Conservation (phyloP, 37 sponge, comb jelly and placozoan genomes). For the Beroe ovata region DNA sequence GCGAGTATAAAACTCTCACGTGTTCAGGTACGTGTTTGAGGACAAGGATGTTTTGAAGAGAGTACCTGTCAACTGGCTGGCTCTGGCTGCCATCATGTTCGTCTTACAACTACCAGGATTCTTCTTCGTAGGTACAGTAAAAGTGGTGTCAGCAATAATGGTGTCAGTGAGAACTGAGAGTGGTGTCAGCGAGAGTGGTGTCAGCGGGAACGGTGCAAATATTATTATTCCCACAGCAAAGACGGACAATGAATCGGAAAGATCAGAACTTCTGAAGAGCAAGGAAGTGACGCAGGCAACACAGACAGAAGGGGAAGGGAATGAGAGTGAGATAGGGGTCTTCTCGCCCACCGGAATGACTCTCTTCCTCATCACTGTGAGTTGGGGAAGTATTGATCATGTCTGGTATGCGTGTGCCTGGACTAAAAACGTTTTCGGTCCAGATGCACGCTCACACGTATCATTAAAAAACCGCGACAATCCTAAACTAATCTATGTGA, state of each 20-base stretch:
- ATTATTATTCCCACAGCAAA: no score
- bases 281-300: background rate
- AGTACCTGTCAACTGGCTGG: conserved; percentile 20
- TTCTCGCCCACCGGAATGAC: conserved; percentile 28
- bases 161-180: no score
- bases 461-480: no score
- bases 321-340: background rate
- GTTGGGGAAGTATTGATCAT: no score
- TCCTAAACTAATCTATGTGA: no score
- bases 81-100: conserved; percentile 9
- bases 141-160: no score
- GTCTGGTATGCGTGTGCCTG: no score
- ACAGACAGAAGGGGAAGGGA: background rate
- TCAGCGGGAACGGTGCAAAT: background rate
- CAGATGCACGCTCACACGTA: no score
- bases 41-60: background rate
- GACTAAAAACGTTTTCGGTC: no score
- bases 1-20: no score
- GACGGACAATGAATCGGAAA: background rate
- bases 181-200: no score
- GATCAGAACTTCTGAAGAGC: background rate
- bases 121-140: conserved; percentile 18
- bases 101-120: conserved; percentile 5
- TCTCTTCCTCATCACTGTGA: conserved; percentile 34
- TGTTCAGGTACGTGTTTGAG: conserved; percentile 26